phyloP scores from a whole-genome alignment of 2,797 vertebrate species.

The Falco novaeseelandiae region DNA sequence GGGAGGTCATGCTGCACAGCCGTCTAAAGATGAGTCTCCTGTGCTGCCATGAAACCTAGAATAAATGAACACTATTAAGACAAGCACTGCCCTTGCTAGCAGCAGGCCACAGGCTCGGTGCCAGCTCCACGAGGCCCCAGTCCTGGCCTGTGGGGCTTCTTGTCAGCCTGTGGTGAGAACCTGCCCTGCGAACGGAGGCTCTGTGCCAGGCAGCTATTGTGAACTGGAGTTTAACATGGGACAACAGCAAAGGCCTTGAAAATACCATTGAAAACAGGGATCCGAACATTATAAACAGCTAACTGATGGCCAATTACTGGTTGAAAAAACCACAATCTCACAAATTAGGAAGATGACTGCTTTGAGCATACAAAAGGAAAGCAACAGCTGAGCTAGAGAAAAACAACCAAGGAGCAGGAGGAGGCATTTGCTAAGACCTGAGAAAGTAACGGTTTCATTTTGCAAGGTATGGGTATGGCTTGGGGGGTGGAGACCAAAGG shows the following conservation, averaged over 20 bases:
- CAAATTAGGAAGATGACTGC: neutral
- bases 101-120: neutral
- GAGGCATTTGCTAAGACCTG: neutral
- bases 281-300: neutral
- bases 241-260: neutral
- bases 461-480: neutral
- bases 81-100: neutral
- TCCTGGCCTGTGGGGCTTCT: neutral
- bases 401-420: neutral
- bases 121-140: neutral
- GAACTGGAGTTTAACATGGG: neutral
- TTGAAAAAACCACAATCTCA: neutral
- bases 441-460: neutral
- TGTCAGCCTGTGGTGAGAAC: neutral
- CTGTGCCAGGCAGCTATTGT: neutral
- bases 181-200: neutral
- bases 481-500: neutral
- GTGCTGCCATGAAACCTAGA: neutral
- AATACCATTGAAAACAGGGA: neutral
- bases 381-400: neutral
- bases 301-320: neutral
- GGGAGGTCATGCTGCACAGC: neutral
- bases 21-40: neutral
- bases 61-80: neutral
- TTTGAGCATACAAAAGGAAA: neutral